Conservation (phyloP, 2,113 vertebrate genomes). For the Podarcis raffonei region DNA sequence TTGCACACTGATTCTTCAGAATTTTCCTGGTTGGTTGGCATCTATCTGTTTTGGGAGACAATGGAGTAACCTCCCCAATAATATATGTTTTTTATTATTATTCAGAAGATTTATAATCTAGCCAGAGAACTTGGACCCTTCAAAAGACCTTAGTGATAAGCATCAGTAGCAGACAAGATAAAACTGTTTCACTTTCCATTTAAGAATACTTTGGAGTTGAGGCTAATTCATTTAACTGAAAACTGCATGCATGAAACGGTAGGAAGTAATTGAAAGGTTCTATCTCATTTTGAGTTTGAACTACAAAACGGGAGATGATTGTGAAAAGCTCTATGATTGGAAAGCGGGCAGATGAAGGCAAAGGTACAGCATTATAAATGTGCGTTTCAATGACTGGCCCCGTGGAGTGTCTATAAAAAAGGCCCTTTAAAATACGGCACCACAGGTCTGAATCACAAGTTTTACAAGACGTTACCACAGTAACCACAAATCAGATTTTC, state of each 20-base stretch:
- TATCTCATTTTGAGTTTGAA: background rate
- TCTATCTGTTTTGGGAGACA: no score
- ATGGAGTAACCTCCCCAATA: background rate
- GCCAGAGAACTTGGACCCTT: constrained; percentile 11
- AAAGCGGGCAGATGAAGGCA: background rate
- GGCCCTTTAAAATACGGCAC: background rate
- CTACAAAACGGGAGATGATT: background rate
- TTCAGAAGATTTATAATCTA: constrained; percentile 21
- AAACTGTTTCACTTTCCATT: background rate
- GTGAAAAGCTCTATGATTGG: background rate
- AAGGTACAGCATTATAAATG: background rate
- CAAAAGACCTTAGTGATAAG: background rate
- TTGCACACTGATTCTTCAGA: constrained; percentile 19
- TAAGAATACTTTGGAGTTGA: constrained; percentile 17
- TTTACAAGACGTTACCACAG: background rate
- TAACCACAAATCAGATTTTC: background rate
- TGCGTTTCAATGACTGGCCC: background rate
- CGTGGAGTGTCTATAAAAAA: background rate
- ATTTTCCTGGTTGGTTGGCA: background rate
- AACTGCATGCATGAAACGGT: background rate
- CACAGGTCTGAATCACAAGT: background rate
- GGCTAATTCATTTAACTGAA: constrained; percentile 19
- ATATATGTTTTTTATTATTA: background rate
- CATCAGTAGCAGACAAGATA: constrained; percentile 6
- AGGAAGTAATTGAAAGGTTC: constrained; percentile 4